These are phyloP conservation scores for Electrophaes corylata DNA, from an alignment of 2,888 invertebrate species.

Conservation along the genomic window DNA sequence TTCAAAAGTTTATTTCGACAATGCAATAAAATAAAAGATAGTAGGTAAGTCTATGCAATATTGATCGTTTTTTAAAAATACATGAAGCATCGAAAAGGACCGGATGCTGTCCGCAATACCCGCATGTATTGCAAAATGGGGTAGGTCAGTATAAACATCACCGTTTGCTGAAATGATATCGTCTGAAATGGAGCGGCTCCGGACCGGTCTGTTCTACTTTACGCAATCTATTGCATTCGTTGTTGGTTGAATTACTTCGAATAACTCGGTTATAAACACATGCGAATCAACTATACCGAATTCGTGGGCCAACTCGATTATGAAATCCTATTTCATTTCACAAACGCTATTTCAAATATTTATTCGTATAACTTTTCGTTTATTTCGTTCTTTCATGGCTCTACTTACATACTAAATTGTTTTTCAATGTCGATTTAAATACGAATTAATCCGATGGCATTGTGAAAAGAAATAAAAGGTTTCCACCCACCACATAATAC, in stretches of 20 bases:
- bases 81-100: constrained; percentile 18
- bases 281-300: constrained; percentile 33
- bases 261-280: constrained; percentile 70
- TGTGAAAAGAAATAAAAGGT: not conserved
- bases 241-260: constrained; percentile 69
- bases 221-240: constrained; percentile 75
- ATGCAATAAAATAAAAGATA: too few species aligned
- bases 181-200: constrained; percentile 75
- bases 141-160: constrained; percentile 45
- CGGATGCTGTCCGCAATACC: constrained; percentile 22
- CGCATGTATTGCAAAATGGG: constrained; percentile 36
- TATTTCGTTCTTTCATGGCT: not conserved
- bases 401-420: too few species aligned
- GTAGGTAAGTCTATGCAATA: too few species aligned
- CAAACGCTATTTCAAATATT: constrained; percentile 8
- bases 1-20: too few species aligned
- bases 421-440: too few species aligned
- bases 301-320: constrained; percentile 22
- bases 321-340: constrained; percentile 32
- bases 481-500: not conserved
- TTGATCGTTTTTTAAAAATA: not conserved
- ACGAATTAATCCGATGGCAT: too few species aligned
- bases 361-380: constrained; percentile 9
- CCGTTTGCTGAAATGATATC: constrained; percentile 53
- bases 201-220: constrained; percentile 70